A percentile compares a stretch with the other conserved stretches of the same genome.
phyloP scores from a whole-genome alignment of 1,140 invertebrate species.

The Neoseiulus cucumeris region DNA sequence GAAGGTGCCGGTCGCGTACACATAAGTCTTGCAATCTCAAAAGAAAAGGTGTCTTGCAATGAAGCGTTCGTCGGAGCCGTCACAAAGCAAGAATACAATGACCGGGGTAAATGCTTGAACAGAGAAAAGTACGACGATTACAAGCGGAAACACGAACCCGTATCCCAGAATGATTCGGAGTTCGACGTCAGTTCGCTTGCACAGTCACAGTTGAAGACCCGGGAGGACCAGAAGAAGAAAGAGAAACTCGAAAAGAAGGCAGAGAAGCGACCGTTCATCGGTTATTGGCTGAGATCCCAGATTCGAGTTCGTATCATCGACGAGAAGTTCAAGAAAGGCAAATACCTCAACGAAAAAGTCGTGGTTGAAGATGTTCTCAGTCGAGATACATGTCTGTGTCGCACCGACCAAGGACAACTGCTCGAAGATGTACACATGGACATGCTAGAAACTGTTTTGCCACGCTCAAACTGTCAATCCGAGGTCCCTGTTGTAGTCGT shows the following conservation, averaged over 20 bases:
- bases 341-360: conserved; percentile 30
- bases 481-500: conserved; percentile 26
- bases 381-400: conserved; percentile 25
- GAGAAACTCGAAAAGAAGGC: conserved; percentile 1
- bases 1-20: conserved; percentile 58
- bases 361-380: conserved; percentile 23
- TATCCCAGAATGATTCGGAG: conserved; percentile 18
- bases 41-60: conserved; percentile 44
- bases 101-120: conserved; percentile 43
- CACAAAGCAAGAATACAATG: conserved; percentile 49
- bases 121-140: conserved; percentile 13
- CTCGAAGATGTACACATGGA: conserved; percentile 24
- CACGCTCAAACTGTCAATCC: conserved; percentile 20
- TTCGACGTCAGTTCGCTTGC: conserved; percentile 14
- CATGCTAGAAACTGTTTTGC: conserved; percentile 30
- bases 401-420: conserved; percentile 27
- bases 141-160: conserved; percentile 16
- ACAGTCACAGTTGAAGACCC: neutral
- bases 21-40: conserved; percentile 50
- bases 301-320: conserved; percentile 28
- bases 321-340: conserved; percentile 28
- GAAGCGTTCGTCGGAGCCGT: conserved; percentile 55
- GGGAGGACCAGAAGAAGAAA: neutral
- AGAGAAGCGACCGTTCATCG: neutral
- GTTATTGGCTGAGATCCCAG: conserved; percentile 26